A percentile compares a stretch with the other conserved stretches of the same genome.
Evolutionary conservation across 2,888 invertebrate genomes (phyloP).

Genomic region (Ormyrus nitidulus): DNA sequence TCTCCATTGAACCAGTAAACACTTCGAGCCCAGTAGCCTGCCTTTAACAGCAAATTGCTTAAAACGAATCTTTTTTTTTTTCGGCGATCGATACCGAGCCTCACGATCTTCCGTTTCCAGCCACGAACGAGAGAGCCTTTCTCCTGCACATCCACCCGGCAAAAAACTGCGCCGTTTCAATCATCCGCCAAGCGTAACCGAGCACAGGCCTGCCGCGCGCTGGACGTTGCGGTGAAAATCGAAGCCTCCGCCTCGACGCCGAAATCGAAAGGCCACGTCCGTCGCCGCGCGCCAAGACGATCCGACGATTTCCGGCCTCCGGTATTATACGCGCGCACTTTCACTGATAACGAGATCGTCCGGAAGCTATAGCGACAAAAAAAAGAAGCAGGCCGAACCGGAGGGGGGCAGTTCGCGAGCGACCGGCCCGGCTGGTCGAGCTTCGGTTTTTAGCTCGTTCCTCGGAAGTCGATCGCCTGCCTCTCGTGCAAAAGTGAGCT

Average conservation of each 20-base stretch:
- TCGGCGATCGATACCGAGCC: too few relatives aligned
- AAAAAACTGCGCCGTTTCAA: background rate
- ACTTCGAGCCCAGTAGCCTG: too few relatives aligned
- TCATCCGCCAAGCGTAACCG: background rate
- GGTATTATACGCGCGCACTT: conserved; percentile 56
- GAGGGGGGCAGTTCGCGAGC: background rate
- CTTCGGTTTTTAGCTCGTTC: too few relatives aligned
- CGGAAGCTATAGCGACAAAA: background rate
- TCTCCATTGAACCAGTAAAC: too few relatives aligned
- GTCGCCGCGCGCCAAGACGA: conserved; percentile 17
- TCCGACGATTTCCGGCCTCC: conserved; percentile 15
- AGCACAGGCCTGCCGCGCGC: background rate
- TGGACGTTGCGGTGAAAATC: conserved; percentile 13
- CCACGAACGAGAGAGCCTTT: too few relatives aligned
- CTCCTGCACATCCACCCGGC: too few relatives aligned
- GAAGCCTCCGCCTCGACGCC: conserved; percentile 1
- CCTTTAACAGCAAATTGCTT: too few relatives aligned
- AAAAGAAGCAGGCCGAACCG: background rate
- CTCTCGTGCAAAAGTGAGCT: background rate
- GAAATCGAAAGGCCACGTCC: conserved; percentile 34
- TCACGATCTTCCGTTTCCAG: too few relatives aligned
- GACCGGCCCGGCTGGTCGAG: background rate
- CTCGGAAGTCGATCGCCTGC: background rate
- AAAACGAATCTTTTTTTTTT: too few relatives aligned
- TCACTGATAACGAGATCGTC: conserved; percentile 66